Evolutionary conservation across 2,113 vertebrate genomes (phyloP), one percentile per base, ranked within the genome.

Genomic region (Oreotrochilus melanogaster): DNA sequence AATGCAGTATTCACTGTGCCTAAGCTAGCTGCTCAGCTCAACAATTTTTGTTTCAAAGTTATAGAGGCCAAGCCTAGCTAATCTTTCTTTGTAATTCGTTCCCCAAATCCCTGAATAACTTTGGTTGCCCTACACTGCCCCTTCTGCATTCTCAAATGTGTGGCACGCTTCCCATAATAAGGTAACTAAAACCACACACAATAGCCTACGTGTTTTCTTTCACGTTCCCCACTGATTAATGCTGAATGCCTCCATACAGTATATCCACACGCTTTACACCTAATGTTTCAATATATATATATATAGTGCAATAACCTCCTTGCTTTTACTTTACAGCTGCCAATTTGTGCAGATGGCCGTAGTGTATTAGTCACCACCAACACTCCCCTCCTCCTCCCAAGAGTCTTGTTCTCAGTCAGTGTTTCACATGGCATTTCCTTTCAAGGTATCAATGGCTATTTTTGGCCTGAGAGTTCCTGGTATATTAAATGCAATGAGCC

Each of bases 371-470:
- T 96, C 95, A 96, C 82, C 86, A 79, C 62, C 86, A 82, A 42
- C 27, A 18, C 78, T 89, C 71, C 84, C 94, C 72, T 92, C 78
- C 92, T 88, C 66, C 51, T 54, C 51, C 51, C 84, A 62, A 25
- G 76, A 93, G 87, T 28, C 89, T 54, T 92, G 85, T 87, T 97
- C 87, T 95, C 18, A 5, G 93, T 89, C 95, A 94, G 87, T 14
- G 8, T 90, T 94, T 90, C 94, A 92, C 92, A 88, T 78, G 95
- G 93, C 88, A 94, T 96, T 97, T 97, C 96, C 95, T 97, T 97
- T 96, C 96, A 96, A 92, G 96, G 93, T 96, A 96, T 93, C 94
- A 39, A 61, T 28, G 82, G 92, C 93, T 97, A 97, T 96, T 97
- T 94, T 97, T 83, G 93, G 93, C 86, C 78, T 2, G 0, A 76